These are phyloP conservation scores for Cotesia typhae DNA, from an alignment of 1,140 invertebrate species.

Conservation along the genomic window DNA sequence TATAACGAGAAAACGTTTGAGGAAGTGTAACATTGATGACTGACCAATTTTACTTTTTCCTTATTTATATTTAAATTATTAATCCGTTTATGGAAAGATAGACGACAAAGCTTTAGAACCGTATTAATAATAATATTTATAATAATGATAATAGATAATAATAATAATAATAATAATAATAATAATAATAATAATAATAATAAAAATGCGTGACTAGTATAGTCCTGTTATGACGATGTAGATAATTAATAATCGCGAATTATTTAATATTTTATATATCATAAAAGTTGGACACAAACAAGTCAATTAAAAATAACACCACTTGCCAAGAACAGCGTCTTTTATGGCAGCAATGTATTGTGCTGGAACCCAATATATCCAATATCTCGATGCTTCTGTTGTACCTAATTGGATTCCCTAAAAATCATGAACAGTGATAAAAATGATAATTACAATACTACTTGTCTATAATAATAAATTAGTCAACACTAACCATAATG, in stretches of 20 bases:
- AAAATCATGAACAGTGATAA: not conserved
- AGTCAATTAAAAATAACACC: conserved; percentile 78
- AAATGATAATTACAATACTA: not conserved
- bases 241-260: conserved; percentile 33
- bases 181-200: not conserved
- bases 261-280: not conserved
- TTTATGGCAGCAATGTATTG: conserved; percentile 93
- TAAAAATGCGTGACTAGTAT: conserved; percentile 61
- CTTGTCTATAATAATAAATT: conserved; percentile 10
- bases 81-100: not conserved
- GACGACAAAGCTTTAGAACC: conserved; percentile 43
- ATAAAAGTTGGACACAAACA: conserved; percentile 22
- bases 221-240: conserved; percentile 56
- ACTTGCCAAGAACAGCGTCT: conserved; percentile 88
- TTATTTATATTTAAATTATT: too few relatives aligned
- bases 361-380: conserved; percentile 95
- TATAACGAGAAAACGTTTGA: too few relatives aligned
- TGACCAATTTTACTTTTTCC: too few relatives aligned
- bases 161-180: conserved; percentile 12
- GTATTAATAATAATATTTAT: conserved; percentile 46
- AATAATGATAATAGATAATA: not conserved
- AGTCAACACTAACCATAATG: conserved; percentile 77
- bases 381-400: conserved; percentile 89
- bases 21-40: too few relatives aligned
- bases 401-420: conserved; percentile 86